Evolutionary conservation across 2,113 vertebrate genomes (phyloP).

Genomic region (Dicentrarchus labrax): DNA sequence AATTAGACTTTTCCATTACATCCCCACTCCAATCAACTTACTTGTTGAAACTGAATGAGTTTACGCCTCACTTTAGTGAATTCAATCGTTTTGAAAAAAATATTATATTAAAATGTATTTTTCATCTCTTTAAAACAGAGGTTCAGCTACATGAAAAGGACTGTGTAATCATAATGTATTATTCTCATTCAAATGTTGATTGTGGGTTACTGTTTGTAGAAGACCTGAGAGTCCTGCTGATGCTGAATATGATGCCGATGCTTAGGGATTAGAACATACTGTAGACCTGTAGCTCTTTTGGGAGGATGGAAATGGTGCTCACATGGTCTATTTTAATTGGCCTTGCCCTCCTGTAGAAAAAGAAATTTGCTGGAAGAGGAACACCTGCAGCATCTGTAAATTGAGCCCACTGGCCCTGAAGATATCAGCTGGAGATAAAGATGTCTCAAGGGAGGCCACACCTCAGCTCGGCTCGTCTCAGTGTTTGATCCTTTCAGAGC

Average conservation of each 20-base stretch:
- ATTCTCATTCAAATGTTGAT: no score
- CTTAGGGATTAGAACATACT: neutral
- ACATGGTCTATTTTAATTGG: neutral
- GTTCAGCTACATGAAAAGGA: no score
- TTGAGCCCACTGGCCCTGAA: slow-evolving; percentile 3
- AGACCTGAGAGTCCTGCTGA: neutral
- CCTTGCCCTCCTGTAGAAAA: neutral
- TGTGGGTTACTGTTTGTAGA: no score
- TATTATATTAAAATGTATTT: no score
- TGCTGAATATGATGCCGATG: neutral
- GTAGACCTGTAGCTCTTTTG: neutral
- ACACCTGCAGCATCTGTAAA: slow-evolving; percentile 35
- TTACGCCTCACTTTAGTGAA: no score
- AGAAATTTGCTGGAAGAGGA: neutral
- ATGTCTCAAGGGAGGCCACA: slow-evolving; percentile 1
- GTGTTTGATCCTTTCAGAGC: slow-evolving; percentile 39
- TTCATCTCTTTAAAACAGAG: no score
- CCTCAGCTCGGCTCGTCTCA: slow-evolving; percentile 8
- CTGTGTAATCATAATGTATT: no score
- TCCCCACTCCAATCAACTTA: no score
- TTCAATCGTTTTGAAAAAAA: no score
- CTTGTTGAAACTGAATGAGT: no score
- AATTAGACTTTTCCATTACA: no score
- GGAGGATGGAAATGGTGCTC: neutral
- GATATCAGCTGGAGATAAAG: slow-evolving; percentile 19